Evolutionary conservation across 2,113 vertebrate species (phyloP).

Genomic region (Sorex fumeus): DNA sequence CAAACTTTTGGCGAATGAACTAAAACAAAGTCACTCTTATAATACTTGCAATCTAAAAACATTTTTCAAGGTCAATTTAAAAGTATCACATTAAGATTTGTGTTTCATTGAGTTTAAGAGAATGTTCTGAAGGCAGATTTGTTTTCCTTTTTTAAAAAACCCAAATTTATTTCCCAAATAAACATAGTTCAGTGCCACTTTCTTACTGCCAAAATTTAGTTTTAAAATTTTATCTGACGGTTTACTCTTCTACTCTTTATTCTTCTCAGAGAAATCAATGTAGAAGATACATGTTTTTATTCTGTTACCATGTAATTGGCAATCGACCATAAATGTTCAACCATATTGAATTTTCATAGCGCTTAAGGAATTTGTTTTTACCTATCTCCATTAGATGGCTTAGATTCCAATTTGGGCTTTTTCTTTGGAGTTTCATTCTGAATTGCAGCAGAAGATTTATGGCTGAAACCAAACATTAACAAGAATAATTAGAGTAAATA

Average conservation of each 20-base stretch:
- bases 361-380: constrained; percentile 88
- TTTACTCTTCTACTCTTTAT: constrained; percentile 75
- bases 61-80: constrained; percentile 75
- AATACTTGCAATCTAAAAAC: constrained; percentile 77
- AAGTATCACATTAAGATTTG: constrained; percentile 78
- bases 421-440: constrained; percentile 99
- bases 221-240: constrained; percentile 67
- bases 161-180: constrained; percentile 80
- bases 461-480: constrained; percentile 92
- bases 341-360: constrained; percentile 78
- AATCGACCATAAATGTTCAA: constrained; percentile 67
- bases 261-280: constrained; percentile 69
- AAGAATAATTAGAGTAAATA: constrained; percentile 73
- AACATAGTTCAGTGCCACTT: constrained; percentile 74
- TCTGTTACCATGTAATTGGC: constrained; percentile 73
- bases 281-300: constrained; percentile 59
- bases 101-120: not conserved
- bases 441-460: constrained; percentile 98
- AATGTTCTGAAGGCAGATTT: constrained; percentile 62
- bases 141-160: not conserved
- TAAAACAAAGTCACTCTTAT: constrained; percentile 81
- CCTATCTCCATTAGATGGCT: constrained; percentile 99
- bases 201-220: constrained; percentile 76
- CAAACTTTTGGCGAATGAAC: constrained; percentile 84
- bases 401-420: constrained; percentile 99